A percentile compares a stretch with the other conserved stretches of the same genome.
These are phyloP conservation scores for Ernsta delagoae DNA, from an alignment of 2,888 invertebrate genomes.

Conservation along the genomic window DNA sequence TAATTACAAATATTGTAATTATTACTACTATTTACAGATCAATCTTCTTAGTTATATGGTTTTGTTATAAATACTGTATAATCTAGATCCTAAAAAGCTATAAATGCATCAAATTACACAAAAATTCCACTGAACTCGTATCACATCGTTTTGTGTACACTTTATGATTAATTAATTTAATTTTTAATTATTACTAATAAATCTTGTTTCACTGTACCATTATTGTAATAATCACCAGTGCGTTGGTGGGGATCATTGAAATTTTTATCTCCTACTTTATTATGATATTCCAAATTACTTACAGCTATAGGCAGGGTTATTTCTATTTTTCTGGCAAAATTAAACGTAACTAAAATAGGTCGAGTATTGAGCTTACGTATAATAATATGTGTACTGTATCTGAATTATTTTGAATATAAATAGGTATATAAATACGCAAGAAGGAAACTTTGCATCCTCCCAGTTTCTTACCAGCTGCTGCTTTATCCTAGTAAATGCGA, in stretches of 20 bases:
- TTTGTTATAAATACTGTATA: conserved; percentile 70
- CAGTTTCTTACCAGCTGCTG: neutral
- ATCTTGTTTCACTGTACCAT: conserved; percentile 31
- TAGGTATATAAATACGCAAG: conserved; percentile 25
- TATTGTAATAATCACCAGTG: conserved; percentile 37
- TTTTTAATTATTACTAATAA: conserved; percentile 31
- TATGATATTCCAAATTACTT: conserved; percentile 35
- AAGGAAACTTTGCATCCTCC: conserved; percentile 16
- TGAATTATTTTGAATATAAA: conserved; percentile 14
- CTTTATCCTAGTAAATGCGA: conserved; percentile 38
- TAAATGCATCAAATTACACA: conserved; percentile 78
- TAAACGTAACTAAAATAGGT: conserved; percentile 39
- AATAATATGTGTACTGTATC: conserved; percentile 21
- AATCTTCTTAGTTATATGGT: conserved; percentile 69
- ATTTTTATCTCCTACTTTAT: conserved; percentile 42
- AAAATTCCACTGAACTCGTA: conserved; percentile 64
- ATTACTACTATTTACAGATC: conserved; percentile 77
- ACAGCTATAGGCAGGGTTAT: conserved; percentile 45
- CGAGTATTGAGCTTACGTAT: conserved; percentile 27
- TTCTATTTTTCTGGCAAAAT: conserved; percentile 65
- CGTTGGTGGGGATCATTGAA: conserved; percentile 61
- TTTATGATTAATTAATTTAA: conserved; percentile 46
- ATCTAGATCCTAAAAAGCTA: conserved; percentile 56
- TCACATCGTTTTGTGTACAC: conserved; percentile 80
- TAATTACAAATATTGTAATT: conserved; percentile 81